phyloP scores from a whole-genome alignment of 2,797 vertebrate species.

The Manis crassicaudata region DNA sequence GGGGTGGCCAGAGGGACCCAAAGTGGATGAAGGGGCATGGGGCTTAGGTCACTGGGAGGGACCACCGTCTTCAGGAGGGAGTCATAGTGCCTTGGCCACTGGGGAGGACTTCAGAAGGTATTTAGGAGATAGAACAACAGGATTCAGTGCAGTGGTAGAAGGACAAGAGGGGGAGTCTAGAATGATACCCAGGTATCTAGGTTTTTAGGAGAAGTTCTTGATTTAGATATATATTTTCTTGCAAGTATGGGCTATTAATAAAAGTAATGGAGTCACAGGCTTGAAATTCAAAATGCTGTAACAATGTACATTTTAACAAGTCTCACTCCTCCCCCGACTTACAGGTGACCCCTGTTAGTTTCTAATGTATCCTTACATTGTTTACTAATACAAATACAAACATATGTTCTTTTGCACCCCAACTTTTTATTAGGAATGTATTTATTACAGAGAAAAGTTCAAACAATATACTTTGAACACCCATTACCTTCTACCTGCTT shows the following conservation, averaged over 20 bases:
- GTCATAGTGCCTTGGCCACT: not conserved
- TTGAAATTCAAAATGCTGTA: not conserved
- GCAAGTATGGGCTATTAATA: not conserved
- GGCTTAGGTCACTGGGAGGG: not conserved
- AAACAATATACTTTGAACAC: not conserved
- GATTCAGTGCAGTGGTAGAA: not conserved
- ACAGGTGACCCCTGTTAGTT: not conserved
- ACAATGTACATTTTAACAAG: not conserved
- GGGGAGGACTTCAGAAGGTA: not conserved
- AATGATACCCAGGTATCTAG: not conserved
- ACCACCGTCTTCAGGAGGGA: not conserved
- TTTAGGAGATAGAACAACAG: conserved; percentile 2
- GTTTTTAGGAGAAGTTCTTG: not conserved
- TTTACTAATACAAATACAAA: not conserved
- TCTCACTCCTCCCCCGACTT: not conserved
- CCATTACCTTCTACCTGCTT: not conserved
- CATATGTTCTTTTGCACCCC: not conserved
- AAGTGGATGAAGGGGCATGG: not conserved
- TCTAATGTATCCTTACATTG: not conserved
- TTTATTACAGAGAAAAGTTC: not conserved
- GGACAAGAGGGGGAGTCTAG: not conserved
- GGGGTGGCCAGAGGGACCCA: not conserved
- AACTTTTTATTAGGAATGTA: not conserved
- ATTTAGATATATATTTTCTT: not conserved
- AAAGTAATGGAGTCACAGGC: not conserved